These are phyloP conservation scores for Ctenosaura bakeri DNA, from an alignment of 2,797 vertebrate species.

Conservation along the genomic window DNA sequence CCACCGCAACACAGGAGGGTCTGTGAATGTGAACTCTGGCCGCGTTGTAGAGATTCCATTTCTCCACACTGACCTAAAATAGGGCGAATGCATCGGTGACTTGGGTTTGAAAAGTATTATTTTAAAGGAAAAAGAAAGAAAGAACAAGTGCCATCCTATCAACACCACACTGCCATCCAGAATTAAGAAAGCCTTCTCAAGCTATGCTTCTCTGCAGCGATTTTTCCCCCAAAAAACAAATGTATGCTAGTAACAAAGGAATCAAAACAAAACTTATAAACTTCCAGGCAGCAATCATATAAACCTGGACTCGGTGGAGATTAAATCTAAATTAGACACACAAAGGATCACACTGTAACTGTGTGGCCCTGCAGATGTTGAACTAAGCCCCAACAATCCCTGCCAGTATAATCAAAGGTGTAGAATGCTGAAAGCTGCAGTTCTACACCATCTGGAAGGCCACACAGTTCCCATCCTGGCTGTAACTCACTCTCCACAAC, in stretches of 20 bases:
- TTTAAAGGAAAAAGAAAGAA: not conserved
- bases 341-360: not conserved
- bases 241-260: not conserved
- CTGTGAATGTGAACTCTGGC: constrained; percentile 91
- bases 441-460: too few species aligned
- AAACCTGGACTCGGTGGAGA: not conserved
- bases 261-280: not conserved
- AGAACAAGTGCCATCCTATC: not conserved
- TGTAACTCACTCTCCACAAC: not conserved
- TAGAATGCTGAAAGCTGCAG: too few species aligned
- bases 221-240: not conserved
- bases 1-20: constrained; percentile 91
- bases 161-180: not conserved
- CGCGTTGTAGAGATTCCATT: constrained; percentile 93
- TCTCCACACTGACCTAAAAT: constrained; percentile 90
- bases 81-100: constrained; percentile 29
- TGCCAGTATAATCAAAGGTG: too few species aligned
- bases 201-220: not conserved
- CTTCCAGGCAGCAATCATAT: not conserved
- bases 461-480: too few species aligned
- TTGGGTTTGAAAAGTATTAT: constrained; percentile 10
- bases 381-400: too few species aligned
- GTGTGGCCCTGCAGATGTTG: too few species aligned
- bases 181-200: constrained; percentile 32
- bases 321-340: not conserved